Percentiles rank a stretch among this genome's conserved stretches.
phyloP scores from a whole-genome alignment of 2,113 vertebrate genomes.

The Buteo buteo region DNA sequence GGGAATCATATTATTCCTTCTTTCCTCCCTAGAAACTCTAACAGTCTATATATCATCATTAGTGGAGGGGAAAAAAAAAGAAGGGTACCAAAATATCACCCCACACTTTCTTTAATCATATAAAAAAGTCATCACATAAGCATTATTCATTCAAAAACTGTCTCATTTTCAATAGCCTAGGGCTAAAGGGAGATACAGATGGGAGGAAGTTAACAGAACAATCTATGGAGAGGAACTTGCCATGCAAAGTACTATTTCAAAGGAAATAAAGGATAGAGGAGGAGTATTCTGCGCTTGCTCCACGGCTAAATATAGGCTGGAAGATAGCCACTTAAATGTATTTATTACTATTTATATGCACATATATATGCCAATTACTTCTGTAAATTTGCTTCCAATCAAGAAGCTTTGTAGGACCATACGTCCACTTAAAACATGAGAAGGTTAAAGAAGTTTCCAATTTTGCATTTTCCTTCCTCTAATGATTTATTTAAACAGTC shows the following conservation, averaged over 20 bases:
- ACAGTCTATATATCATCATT: constrained; percentile 25
- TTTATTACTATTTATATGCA: constrained; percentile 22
- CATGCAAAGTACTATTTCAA: constrained; percentile 15
- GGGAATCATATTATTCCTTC: background rate
- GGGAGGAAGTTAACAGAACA: constrained; percentile 40
- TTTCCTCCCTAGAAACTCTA: background rate
- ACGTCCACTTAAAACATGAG: background rate
- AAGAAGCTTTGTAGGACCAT: background rate
- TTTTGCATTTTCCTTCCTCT: background rate
- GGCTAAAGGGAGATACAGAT: constrained; percentile 37
- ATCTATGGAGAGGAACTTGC: constrained; percentile 22
- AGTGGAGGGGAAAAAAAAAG: background rate
- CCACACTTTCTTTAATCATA: constrained; percentile 39
- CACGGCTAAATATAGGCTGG: constrained; percentile 24
- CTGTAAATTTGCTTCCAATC: background rate
- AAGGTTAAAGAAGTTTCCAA: background rate
- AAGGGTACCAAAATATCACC: constrained; percentile 45
- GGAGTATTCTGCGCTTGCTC: background rate
- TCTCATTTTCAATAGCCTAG: constrained; percentile 42
- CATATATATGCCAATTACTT: background rate
- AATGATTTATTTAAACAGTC: background rate
- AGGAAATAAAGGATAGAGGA: constrained; percentile 32
- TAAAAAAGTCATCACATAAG: constrained; percentile 37
- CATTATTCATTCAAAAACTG: constrained; percentile 57
- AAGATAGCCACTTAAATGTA: background rate